These are phyloP conservation scores for Caenorhabditis sinica DNA, from an alignment of 2,888 invertebrate genomes.

Conservation along the genomic window DNA sequence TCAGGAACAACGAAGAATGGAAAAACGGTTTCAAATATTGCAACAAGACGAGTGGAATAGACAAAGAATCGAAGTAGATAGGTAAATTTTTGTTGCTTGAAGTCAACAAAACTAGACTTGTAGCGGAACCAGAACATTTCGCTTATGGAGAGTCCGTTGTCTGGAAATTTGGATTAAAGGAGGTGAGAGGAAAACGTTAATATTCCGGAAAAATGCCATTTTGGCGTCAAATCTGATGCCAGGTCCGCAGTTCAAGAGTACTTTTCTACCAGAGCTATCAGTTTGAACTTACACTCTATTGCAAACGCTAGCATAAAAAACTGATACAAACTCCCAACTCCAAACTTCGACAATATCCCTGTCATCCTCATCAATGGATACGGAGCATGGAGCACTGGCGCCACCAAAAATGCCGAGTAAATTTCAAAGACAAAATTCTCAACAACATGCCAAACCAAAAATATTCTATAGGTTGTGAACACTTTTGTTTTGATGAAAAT, in stretches of 20 bases:
- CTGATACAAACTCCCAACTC: slow-evolving; percentile 2
- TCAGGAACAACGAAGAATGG: background rate
- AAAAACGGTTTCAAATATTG: background rate
- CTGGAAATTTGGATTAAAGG: slow-evolving; percentile 2
- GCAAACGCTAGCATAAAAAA: background rate
- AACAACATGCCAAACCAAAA: slow-evolving; percentile 33
- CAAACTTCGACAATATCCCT: slow-evolving; percentile 17
- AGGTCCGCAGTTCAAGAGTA: too few species aligned
- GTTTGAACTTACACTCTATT: slow-evolving; percentile 22
- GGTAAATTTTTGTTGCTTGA: slow-evolving; percentile 8
- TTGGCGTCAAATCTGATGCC: too few species aligned
- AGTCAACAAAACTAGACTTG: slow-evolving; percentile 16
- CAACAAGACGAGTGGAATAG: background rate
- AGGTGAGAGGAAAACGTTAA: too few species aligned
- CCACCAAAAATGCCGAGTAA: slow-evolving; percentile 6
- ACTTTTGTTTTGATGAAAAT: slow-evolving; percentile 28
- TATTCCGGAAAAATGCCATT: too few species aligned
- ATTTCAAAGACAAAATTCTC: slow-evolving; percentile 36
- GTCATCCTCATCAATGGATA: slow-evolving; percentile 17
- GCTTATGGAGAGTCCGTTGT: slow-evolving; percentile 16
- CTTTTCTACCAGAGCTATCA: too few species aligned
- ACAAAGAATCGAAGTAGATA: slow-evolving; percentile 7
- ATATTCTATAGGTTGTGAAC: slow-evolving; percentile 28
- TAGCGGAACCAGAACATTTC: slow-evolving; percentile 43
- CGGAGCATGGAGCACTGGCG: slow-evolving; percentile 28